Evolutionary conservation across 2,113 vertebrate genomes (phyloP).

Genomic region (Choloepus hoffmanni): DNA sequence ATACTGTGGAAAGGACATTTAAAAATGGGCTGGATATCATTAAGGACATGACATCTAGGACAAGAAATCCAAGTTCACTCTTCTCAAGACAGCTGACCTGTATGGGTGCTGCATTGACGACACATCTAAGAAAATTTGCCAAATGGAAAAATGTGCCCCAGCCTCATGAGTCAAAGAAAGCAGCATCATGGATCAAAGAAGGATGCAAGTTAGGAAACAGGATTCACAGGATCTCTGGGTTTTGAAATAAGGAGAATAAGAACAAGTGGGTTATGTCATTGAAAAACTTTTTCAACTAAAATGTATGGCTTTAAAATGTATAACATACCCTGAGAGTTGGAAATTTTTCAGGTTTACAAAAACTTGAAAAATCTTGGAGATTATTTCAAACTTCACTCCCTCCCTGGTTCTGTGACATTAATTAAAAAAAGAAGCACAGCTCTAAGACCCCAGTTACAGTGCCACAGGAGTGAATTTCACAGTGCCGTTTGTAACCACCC

Average conservation of each 20-base stretch:
- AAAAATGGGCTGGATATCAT: not conserved
- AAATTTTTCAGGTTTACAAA: not conserved
- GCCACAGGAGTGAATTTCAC: not conserved
- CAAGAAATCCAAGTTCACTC: not conserved
- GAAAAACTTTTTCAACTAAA: conserved; percentile 1
- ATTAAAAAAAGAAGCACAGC: not conserved
- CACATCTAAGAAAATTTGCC: not conserved
- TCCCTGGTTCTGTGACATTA: not conserved
- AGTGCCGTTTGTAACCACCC: not conserved
- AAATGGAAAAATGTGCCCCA: not conserved
- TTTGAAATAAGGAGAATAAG: not conserved
- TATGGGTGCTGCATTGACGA: not conserved
- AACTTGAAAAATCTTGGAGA: conserved; percentile 10
- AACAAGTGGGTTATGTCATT: not conserved
- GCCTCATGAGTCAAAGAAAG: conserved; percentile 51
- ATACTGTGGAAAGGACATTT: conserved; percentile 26
- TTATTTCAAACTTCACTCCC: not conserved
- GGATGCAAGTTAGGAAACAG: conserved; percentile 30
- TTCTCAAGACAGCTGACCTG: not conserved
- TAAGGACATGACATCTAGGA: conserved; percentile 9
- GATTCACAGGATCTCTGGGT: not conserved
- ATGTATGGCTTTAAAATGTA: not conserved
- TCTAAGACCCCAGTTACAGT: not conserved
- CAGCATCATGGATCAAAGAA: not conserved
- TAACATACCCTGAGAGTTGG: not conserved